Conservation (phyloP, 2,888 invertebrate genomes). For the Masnerella sp. region DNA sequence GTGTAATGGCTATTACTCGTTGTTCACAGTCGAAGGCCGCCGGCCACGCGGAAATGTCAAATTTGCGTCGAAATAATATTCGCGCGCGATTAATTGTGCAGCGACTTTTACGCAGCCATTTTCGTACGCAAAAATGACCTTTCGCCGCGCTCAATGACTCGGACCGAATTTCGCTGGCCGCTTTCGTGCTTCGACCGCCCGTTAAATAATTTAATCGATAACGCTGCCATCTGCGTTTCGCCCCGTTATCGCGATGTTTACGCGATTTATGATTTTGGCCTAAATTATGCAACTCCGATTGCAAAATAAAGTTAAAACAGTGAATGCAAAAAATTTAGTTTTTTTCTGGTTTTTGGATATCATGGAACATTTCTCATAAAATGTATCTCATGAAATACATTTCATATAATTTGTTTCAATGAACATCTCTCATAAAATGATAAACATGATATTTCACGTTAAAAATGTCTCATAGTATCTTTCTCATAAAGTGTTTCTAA, state of each 20-base stretch:
- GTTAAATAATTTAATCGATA: slow-evolving; percentile 9
- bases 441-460: no score
- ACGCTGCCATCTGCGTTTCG: not conserved
- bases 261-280: no score
- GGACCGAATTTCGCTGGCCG: slow-evolving; percentile 10
- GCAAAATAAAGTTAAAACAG: no score
- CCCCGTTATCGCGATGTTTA: not conserved
- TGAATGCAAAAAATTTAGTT: no score
- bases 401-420: no score
- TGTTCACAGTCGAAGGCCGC: slow-evolving; percentile 16
- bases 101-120: slow-evolving; percentile 22
- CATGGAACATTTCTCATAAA: not conserved
- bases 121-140: slow-evolving; percentile 33
- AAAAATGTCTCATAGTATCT: no score
- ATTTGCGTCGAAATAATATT: slow-evolving; percentile 36
- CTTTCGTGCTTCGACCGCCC: not conserved
- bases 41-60: slow-evolving; percentile 34
- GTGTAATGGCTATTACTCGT: slow-evolving; percentile 18
- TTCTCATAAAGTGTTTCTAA: no score
- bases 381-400: not conserved
- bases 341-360: no score
- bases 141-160: slow-evolving; percentile 21
- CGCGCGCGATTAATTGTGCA: slow-evolving; percentile 34
- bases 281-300: no score
- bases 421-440: no score